Conservation (phyloP, 2,888 invertebrate genomes). For the Trichogramma dendrolimi region DNA sequence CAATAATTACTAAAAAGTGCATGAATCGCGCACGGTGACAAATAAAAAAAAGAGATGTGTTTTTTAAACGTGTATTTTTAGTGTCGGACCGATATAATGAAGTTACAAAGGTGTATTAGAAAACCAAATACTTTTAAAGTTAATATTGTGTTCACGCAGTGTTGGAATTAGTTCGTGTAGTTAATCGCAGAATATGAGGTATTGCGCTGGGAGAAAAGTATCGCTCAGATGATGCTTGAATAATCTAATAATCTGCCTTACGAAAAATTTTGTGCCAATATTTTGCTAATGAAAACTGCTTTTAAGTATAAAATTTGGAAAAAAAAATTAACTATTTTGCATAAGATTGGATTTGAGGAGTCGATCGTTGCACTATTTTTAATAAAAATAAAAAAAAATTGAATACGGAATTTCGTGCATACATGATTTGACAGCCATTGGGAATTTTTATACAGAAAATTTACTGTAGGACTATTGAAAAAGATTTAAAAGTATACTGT, state of each 20-base stretch:
- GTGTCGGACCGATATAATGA: constrained; percentile 7
- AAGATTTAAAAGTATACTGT: not conserved
- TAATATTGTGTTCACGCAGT: constrained; percentile 22
- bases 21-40: too few species aligned
- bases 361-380: not conserved
- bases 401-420: not conserved
- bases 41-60: not conserved
- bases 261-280: constrained; percentile 25
- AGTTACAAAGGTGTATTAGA: constrained; percentile 12
- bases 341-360: not conserved
- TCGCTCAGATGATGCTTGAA: constrained; percentile 7
- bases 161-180: constrained; percentile 4
- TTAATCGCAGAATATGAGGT: constrained; percentile 7
- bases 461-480: not conserved
- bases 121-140: constrained; percentile 25
- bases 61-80: constrained; percentile 16
- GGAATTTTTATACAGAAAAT: not conserved
- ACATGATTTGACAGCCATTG: not conserved
- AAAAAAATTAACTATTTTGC: too few species aligned
- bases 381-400: not conserved
- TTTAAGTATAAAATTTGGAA: too few species aligned
- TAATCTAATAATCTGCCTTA: constrained; percentile 18
- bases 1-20: constrained; percentile 10
- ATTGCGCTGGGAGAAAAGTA: constrained; percentile 1
- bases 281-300: constrained; percentile 1